Base-by-base conservation (phyloP, 2,113 vertebrate genomes). In the Oreochromis tanganicae region DNA sequence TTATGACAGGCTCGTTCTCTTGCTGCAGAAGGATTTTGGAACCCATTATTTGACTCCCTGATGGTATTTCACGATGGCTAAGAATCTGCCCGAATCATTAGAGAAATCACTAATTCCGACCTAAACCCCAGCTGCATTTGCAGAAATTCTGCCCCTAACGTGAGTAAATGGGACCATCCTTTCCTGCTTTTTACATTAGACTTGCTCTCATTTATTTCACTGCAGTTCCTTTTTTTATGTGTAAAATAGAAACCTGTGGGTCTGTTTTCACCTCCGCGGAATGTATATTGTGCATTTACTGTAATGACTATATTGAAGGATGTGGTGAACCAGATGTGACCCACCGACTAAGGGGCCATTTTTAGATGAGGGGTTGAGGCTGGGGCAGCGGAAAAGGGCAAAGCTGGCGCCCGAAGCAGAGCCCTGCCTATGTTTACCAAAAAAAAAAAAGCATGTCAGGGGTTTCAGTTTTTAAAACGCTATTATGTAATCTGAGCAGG, bases 401-500 rank as follows among this genome's bases (percentile, higher is more conserved):
- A 63, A 87, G 52, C 86, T 86, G 86, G 79, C 82, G 87, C 85
- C 88, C 29, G 85, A 84, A 87, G 75, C 78, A 82, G 82, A 87
- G 73, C 13, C 81, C 79, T 21, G 81, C n/a, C 89, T 87, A 83
- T 94, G 87, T 94, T 91, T 68, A 85, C 87, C 91, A 90, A 92
- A 90, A 91, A 82, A 91, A 82, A 34, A 63, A 92, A 93, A 96
- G 91, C 82, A 88, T 94, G 94, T 93, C 82, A 89, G 87, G 85
- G 89, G 82, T 94, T 93, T 94, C 82, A 88, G 92, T 83, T 87
- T 84, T 86, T 87, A 90, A 94, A 91, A 87, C 71, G 66, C 24
- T 73, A 68, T 96, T 95, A 94, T 95, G 87, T 95, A 96, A 95
- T 94, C 87, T 83, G 92, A 92, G 85, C 87, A 90, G 87, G 83